These are phyloP conservation scores for Cydia splendana DNA, from an alignment of 1,140 invertebrate species.

Conservation along the genomic window DNA sequence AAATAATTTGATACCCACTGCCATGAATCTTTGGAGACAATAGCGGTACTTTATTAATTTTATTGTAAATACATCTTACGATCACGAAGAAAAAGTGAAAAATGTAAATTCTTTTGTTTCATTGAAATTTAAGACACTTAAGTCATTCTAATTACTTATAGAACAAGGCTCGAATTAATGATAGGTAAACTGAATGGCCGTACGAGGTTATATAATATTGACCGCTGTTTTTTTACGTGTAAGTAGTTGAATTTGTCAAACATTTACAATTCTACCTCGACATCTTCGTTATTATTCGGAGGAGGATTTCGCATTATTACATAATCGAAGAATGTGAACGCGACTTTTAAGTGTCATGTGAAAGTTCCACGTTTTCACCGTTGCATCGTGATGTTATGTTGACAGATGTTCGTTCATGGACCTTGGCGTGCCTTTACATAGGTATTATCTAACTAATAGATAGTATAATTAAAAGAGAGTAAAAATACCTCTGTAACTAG, in stretches of 20 bases:
- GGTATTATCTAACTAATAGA: background rate
- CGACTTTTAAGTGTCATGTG: constrained; percentile 36
- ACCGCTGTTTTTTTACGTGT: background rate
- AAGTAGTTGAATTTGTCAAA: background rate
- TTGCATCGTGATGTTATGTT: background rate
- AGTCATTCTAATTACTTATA: too few relatives aligned
- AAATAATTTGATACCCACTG: too few relatives aligned
- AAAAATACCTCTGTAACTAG: background rate
- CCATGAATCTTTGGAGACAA: too few relatives aligned
- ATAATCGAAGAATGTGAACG: constrained; percentile 24
- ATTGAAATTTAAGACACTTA: too few relatives aligned
- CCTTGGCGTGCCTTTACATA: background rate
- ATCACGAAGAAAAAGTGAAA: too few relatives aligned
- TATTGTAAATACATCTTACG: too few relatives aligned
- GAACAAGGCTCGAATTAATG: too few relatives aligned
- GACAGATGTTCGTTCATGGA: constrained; percentile 15
- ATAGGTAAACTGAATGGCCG: too few relatives aligned
- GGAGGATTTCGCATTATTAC: constrained; percentile 33
- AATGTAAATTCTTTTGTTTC: too few relatives aligned
- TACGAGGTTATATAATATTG: too few relatives aligned
- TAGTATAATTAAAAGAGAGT: background rate
- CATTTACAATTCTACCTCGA: background rate
- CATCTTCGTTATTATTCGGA: constrained; percentile 12
- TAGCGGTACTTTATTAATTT: too few relatives aligned
- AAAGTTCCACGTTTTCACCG: constrained; percentile 37